A percentile compares a stretch with the other conserved stretches of the same genome.
phyloP scores from a whole-genome alignment of 2,888 invertebrate species.

The Anthoptus insignis region DNA sequence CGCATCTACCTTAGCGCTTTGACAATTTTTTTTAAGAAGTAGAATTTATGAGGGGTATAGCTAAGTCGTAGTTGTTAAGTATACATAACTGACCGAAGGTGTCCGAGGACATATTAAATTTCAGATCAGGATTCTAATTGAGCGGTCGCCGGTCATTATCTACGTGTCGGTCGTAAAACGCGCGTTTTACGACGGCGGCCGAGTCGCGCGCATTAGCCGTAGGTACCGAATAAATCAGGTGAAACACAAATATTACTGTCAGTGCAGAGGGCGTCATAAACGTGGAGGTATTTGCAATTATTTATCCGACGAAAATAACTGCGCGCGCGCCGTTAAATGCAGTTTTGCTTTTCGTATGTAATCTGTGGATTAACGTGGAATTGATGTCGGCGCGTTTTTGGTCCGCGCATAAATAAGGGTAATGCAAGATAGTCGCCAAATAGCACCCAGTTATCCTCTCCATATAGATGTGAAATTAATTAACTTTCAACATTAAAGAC shows the following conservation, averaged over 20 bases:
- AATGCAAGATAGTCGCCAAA: constrained; percentile 56
- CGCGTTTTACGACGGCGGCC: constrained; percentile 65
- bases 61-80: no score
- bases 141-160: constrained; percentile 58
- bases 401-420: constrained; percentile 70
- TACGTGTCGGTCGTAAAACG: constrained; percentile 60
- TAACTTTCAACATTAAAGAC: no score
- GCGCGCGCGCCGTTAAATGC: constrained; percentile 67
- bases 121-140: constrained; percentile 60
- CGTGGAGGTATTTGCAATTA: constrained; percentile 63
- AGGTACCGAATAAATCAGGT: constrained; percentile 73
- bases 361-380: constrained; percentile 72
- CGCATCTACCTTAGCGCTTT: no score
- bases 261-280: constrained; percentile 71
- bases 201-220: constrained; percentile 52
- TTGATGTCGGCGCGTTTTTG: constrained; percentile 72
- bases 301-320: constrained; percentile 69
- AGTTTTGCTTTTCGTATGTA: constrained; percentile 74
- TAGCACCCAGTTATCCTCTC: constrained; percentile 63
- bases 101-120: constrained; percentile 48
- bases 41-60: no score
- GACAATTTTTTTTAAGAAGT: no score
- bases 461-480: constrained; percentile 65
- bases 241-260: constrained; percentile 76
- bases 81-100: constrained; percentile 22